These are phyloP conservation scores for Sula dactylatra DNA, from an alignment of 2,113 vertebrate genomes.

Conservation along the genomic window DNA sequence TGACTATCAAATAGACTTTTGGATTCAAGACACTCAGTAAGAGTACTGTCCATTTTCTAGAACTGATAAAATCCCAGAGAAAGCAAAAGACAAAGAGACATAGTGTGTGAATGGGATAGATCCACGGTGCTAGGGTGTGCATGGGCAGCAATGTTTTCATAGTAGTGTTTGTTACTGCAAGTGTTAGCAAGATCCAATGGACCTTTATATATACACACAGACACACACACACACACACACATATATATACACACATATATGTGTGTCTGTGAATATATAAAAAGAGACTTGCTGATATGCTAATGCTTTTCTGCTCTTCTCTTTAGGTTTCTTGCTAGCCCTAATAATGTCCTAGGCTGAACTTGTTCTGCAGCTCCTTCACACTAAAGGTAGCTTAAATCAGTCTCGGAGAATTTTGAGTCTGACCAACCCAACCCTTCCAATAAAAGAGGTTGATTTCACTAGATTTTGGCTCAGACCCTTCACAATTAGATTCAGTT, in stretches of 20 bases:
- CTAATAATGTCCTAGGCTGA: neutral
- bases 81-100: neutral
- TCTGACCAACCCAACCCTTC: neutral
- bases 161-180: neutral
- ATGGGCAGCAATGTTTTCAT: neutral
- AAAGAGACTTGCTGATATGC: neutral
- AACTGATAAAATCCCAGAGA: neutral
- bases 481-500: neutral
- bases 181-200: neutral
- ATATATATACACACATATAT: too few relatives aligned
- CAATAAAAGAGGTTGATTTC: neutral
- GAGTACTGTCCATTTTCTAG: neutral
- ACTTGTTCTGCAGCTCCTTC: neutral
- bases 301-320: neutral
- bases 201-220: neutral
- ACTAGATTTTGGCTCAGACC: neutral
- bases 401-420: neutral
- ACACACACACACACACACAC: neutral
- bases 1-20: neutral
- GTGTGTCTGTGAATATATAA: neutral
- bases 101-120: neutral
- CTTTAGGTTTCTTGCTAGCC: neutral
- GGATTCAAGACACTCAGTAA: neutral
- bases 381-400: neutral
- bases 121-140: neutral